Evolutionary conservation across 2,113 vertebrate genomes (phyloP), one percentile per base, ranked within the genome.

Genomic region (Chlorocebus sabaeus): DNA sequence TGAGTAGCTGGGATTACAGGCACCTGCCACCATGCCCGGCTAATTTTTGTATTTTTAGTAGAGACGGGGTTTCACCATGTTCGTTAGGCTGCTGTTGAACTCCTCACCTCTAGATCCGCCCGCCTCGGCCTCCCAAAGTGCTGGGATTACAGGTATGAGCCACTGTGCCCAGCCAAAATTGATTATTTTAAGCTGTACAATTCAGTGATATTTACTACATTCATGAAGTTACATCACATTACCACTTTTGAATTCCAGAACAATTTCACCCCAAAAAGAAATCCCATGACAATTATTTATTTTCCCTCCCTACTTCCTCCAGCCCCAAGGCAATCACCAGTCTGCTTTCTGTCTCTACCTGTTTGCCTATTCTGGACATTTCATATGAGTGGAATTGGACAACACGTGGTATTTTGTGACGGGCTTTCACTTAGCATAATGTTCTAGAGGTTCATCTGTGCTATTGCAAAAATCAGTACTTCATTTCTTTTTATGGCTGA

Each of bases 11-110:
- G 5, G 61, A 32, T 64, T 64, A 64, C 27, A 32, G 12, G 27
- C 12, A 6, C 2, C 12, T 2, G 27, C 61, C 2, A 64, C 27
- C 27, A 30, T 2, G 12, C 61, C 5, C 0, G 12, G 61, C 5
- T 64, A 32, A 32, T 64, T 64, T 64, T 32, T 64, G 5, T 32
- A 64, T 32, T 32, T 64, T 64, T 64, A 64, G 61, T 64, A 32
- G 27, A 64, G 27, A 64, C 5, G 0, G 12, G 61, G 61, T 64
- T 64, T 64, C 12, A 64, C 61, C 27, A 64, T 14, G 27, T 64
- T 64, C 2, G 27, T 64, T 6, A 64, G 12, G 61, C 61, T 64
- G 27, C 13, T 30, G 12, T 64, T 27, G 2, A 64, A 64, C 27
- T 13, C 27, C 11, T 30, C 5, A 64, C 27, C 27, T 64, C 30